Base-by-base conservation (phyloP, 2,797 vertebrate genomes). In the Platalea minor region DNA sequence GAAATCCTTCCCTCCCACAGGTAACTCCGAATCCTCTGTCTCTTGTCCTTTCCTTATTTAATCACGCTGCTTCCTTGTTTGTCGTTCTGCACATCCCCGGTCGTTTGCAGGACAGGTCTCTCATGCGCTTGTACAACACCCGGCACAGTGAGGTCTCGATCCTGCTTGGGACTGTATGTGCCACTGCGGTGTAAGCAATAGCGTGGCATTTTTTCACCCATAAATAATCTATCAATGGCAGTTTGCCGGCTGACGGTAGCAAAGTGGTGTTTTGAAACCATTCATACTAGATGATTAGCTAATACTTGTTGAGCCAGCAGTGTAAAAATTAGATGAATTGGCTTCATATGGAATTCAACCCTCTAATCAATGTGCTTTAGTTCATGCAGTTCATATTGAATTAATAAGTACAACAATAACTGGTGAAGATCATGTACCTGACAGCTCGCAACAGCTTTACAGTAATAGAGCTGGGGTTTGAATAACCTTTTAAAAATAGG, bases 181-280 rank as follows among this genome's bases (percentile, higher is more conserved):
- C 39, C 9, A 2, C 53, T 25, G 60, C 11, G 0, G 12, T 1
- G 4, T 48, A 11, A 48, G 33, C 3, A 1, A 43, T 9, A 72
- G 24, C 11, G 17, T 24, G 45, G 45, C 7, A 15, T 15, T 5
- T 33, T 60, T 39, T 35, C 31, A 51, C 26, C n/a, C 51, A 10
- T 8, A 41, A 61, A 57, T 37, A 53, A 64, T n/a, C 39, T 35
- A 8, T 13, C 37, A 17, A 1, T 12, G 45, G 51, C 45, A 17
- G 1, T 46, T 65, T 29, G 43, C 64, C 9, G 8, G 70, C 59
- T 31, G 33, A n/a, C 2, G 1, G 48, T 7, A 56, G 56, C 48
- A 10, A 56, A 67, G 51, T 10, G 43, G 33, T 25, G 13, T 53
- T 88, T 43, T n/a, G 51, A 84, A 84, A 33, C 61, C 50, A 46